phyloP scores from a whole-genome alignment of 2,888 invertebrate genomes.

The Cantharis rufa region DNA sequence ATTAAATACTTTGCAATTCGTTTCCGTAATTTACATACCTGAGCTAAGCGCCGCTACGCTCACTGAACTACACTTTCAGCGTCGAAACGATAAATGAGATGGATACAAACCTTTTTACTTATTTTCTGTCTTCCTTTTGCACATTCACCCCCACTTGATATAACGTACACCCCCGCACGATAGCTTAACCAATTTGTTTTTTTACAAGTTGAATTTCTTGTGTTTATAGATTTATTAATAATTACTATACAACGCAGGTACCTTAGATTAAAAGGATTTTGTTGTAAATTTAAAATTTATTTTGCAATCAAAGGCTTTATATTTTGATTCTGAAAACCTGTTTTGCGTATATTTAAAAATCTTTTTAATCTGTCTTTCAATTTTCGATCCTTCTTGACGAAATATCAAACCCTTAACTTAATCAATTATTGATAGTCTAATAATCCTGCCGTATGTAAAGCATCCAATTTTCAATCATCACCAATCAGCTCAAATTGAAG shows the following conservation, averaged over 20 bases:
- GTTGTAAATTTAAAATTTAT: not conserved
- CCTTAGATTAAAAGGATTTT: not conserved
- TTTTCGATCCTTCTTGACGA: not conserved
- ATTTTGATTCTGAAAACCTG: not conserved
- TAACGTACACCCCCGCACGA: conserved; percentile 7
- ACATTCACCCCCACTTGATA: conserved; percentile 40
- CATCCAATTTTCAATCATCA: too few species aligned
- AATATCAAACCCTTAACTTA: not conserved
- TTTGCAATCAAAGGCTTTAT: not conserved
- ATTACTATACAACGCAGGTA: not conserved
- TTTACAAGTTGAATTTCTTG: not conserved
- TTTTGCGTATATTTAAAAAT: not conserved
- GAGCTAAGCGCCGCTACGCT: conserved; percentile 33
- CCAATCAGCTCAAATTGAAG: too few species aligned
- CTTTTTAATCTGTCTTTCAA: not conserved
- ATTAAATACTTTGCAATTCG: not conserved
- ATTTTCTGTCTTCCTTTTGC: conserved; percentile 42
- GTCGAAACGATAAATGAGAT: conserved; percentile 47
- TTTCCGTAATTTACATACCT: conserved; percentile 33
- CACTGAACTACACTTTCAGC: conserved; percentile 40
- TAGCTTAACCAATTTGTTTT: not conserved
- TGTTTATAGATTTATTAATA: not conserved
- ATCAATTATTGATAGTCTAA: too few species aligned
- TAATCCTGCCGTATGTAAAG: too few species aligned
- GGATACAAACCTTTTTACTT: conserved; percentile 35